These are phyloP conservation scores for Gonioctena quinquepunctata DNA, from an alignment of 1,140 invertebrate species.

Conservation along the genomic window DNA sequence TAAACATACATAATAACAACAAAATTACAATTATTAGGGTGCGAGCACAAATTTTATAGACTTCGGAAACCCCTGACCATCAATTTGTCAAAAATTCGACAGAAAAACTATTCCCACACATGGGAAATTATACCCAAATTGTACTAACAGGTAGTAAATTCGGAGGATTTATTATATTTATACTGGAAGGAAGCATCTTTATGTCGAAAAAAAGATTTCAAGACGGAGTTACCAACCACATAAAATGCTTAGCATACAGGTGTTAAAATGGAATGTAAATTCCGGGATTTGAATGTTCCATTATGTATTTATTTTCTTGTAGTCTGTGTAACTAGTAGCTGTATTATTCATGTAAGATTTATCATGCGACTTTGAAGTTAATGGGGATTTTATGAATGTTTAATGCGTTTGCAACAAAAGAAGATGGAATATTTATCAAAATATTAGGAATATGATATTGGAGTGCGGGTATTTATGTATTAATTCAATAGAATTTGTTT, in stretches of 20 bases:
- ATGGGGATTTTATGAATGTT: neutral
- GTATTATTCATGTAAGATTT: neutral
- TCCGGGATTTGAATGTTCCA: neutral
- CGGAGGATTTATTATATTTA: neutral
- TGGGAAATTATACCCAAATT: neutral
- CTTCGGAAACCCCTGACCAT: neutral
- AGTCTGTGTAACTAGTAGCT: neutral
- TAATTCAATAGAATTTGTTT: no score
- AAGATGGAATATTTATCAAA: neutral
- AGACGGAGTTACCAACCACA: neutral
- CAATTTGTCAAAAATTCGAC: no score
- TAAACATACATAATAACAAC: neutral
- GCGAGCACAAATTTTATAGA: neutral
- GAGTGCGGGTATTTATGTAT: no score
- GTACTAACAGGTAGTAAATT: neutral
- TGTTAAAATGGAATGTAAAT: neutral
- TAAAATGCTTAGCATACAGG: neutral
- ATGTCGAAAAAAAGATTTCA: neutral
- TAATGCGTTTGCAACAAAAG: neutral
- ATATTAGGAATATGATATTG: no score
- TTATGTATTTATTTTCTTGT: neutral
- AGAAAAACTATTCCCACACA: neutral
- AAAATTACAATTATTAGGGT: neutral
- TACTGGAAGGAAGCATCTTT: neutral
- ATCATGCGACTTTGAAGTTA: neutral